phyloP scores from a whole-genome alignment of 2,113 vertebrate genomes.

The Crotalus helleri region DNA sequence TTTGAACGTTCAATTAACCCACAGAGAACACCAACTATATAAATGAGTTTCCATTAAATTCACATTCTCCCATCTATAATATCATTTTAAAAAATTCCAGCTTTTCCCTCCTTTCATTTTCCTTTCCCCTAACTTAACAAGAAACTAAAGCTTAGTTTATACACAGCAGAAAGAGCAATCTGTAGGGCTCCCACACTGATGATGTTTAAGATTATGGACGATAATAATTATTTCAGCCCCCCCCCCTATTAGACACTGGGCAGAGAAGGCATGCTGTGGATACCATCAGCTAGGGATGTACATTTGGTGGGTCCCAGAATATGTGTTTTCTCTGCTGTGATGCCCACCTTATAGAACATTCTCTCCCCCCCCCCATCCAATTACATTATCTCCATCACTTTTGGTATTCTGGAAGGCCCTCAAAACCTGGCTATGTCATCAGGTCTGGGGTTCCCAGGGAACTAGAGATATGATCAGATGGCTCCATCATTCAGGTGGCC shows the following conservation, averaged over 20 bases:
- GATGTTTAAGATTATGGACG: neutral
- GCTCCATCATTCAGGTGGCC: neutral
- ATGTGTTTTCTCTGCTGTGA: neutral
- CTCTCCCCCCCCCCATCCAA: neutral
- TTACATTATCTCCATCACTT: neutral
- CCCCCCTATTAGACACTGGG: neutral
- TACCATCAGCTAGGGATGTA: neutral
- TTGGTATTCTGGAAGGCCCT: neutral
- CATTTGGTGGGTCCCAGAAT: neutral
- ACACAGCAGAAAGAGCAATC: neutral
- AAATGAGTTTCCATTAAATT: neutral
- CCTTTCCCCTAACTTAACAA: neutral
- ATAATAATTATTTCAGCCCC: neutral
- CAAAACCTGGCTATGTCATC: neutral
- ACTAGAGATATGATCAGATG: neutral
- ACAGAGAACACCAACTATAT: neutral
- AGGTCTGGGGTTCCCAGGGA: neutral
- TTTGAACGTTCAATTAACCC: conserved; percentile 25
- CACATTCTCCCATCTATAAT: conserved; percentile 6
- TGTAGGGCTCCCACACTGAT: neutral
- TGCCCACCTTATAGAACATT: neutral
- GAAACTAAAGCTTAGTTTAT: neutral
- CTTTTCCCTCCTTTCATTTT: neutral
- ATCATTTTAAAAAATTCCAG: neutral
- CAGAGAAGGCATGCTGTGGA: neutral